phyloP scores from a whole-genome alignment of 2,888 invertebrate species.

The Agrotis puta region DNA sequence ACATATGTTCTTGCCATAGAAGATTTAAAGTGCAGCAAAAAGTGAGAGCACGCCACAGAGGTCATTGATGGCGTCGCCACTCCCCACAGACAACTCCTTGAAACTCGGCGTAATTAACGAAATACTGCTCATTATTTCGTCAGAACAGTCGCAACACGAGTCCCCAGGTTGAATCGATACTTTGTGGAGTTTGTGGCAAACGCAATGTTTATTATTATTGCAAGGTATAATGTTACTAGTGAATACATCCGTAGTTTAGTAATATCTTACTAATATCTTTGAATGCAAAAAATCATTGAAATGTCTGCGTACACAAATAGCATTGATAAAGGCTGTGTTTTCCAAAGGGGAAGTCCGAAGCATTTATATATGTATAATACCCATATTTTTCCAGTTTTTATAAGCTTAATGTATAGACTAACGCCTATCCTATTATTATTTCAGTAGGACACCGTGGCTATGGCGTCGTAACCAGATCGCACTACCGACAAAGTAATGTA shows the following conservation, averaged over 20 bases:
- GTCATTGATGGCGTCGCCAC: background rate
- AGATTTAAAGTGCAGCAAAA: background rate
- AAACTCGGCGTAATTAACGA: slow-evolving; percentile 7
- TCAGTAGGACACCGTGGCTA: background rate
- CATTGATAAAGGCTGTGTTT: background rate
- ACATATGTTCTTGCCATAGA: background rate
- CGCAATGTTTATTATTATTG: slow-evolving; percentile 51
- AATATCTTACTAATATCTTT: background rate
- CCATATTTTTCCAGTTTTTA: background rate
- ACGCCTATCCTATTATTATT: background rate
- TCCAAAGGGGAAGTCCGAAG: background rate
- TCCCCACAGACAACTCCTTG: background rate
- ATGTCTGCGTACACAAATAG: background rate
- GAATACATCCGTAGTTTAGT: background rate
- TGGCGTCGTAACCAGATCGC: background rate
- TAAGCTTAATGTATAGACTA: background rate
- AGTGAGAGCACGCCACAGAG: background rate
- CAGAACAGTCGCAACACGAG: slow-evolving; percentile 28
- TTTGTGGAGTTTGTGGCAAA: slow-evolving; percentile 60
- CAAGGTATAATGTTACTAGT: slow-evolving; percentile 40
- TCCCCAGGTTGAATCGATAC: slow-evolving; percentile 49
- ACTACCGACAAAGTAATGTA: background rate
- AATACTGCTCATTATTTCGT: slow-evolving; percentile 42
- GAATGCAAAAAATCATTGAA: slow-evolving; percentile 9
- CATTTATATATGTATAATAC: background rate